Conservation (phyloP, 2,797 vertebrate species). For the Esox masquinongy region DNA sequence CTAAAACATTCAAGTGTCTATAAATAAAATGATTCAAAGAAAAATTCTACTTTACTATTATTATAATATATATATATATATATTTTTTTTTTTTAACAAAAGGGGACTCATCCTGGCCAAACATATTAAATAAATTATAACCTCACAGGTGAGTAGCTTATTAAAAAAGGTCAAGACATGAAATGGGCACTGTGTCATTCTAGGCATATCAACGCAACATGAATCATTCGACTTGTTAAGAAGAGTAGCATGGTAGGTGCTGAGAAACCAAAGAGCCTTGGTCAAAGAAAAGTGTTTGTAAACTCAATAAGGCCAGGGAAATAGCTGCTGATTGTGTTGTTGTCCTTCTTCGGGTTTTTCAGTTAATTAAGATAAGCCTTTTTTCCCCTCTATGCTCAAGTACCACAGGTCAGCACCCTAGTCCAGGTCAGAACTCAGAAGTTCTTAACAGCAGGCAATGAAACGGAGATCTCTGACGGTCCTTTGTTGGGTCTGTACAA, state of each 20-base stretch:
- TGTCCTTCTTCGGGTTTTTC: neutral
- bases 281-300: neutral
- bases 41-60: conserved; percentile 49
- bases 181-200: neutral
- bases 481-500: neutral
- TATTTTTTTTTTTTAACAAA: conserved; percentile 32
- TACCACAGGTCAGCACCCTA: neutral
- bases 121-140: conserved; percentile 42
- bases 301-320: neutral
- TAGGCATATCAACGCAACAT: neutral
- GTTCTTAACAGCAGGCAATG: neutral
- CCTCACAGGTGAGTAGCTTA: neutral
- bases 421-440: neutral
- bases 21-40: conserved; percentile 59
- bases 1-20: conserved; percentile 56
- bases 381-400: neutral
- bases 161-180: neutral
- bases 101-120: conserved; percentile 38
- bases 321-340: neutral
- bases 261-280: neutral
- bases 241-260: neutral
- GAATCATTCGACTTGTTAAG: neutral
- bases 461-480: neutral
- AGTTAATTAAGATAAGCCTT: neutral
- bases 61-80: no score